These are phyloP conservation scores for Minunthozetes semirufus DNA, from an alignment of 2,888 invertebrate genomes.

Conservation along the genomic window DNA sequence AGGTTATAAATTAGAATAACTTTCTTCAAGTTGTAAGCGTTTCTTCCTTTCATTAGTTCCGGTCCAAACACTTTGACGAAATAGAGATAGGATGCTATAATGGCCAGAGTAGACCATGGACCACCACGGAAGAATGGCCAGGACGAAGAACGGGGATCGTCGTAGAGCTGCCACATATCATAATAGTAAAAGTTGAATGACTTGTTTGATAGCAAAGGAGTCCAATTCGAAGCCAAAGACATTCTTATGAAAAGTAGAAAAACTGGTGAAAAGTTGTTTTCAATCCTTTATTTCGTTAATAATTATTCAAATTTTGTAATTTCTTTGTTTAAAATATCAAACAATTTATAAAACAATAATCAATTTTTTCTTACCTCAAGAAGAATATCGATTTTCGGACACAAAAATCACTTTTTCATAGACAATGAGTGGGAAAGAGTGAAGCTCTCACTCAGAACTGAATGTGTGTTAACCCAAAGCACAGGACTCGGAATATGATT, in stretches of 20 bases:
- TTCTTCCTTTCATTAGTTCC: slow-evolving; percentile 28
- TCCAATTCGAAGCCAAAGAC: slow-evolving; percentile 17
- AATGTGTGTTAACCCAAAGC: no score
- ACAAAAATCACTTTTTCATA: no score
- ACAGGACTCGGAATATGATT: neutral
- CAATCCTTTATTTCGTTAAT: neutral
- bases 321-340: neutral
- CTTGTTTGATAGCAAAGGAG: slow-evolving; percentile 4
- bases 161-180: slow-evolving; percentile 27
- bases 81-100: slow-evolving; percentile 30
- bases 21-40: slow-evolving; percentile 27
- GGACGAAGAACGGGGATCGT: slow-evolving; percentile 2
- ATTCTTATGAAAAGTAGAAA: neutral
- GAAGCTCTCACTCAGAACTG: no score
- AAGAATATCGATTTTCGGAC: no score
- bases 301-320: neutral
- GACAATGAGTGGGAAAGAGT: no score
- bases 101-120: slow-evolving; percentile 24
- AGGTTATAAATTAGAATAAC: slow-evolving; percentile 35
- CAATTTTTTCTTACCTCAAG: no score
- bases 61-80: slow-evolving; percentile 37
- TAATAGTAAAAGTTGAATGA: slow-evolving; percentile 30
- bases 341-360: neutral
- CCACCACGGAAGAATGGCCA: slow-evolving; percentile 29
- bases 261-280: neutral